A percentile compares a stretch with the other conserved stretches of the same genome.
Conservation (phyloP, 2,797 vertebrate species). For the Hypotaenidia okinawae region DNA sequence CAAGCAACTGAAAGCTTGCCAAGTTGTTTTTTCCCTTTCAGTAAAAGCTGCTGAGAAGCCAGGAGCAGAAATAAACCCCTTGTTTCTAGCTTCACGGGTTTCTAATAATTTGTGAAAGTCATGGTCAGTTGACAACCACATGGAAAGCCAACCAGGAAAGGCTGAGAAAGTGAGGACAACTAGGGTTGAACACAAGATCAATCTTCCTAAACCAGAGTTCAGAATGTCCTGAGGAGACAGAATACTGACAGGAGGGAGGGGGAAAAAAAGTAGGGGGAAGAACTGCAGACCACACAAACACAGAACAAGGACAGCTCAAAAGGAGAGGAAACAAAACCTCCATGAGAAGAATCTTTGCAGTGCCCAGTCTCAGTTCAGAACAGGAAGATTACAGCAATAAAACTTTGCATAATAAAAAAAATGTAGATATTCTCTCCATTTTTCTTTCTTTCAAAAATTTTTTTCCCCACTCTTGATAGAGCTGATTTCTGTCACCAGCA, state of each 20-base stretch:
- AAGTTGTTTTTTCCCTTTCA: neutral
- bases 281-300: neutral
- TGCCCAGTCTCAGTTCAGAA: neutral
- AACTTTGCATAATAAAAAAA: neutral
- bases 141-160: neutral
- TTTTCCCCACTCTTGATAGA: neutral
- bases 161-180: neutral
- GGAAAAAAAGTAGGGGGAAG: neutral
- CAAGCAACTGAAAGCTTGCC: neutral
- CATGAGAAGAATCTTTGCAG: neutral
- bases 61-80: conserved; percentile 1
- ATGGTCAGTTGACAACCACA: neutral
- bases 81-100: neutral
- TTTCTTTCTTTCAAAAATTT: too few species aligned
- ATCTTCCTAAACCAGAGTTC: neutral
- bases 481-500: neutral
- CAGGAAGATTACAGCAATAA: neutral
- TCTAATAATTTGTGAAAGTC: neutral
- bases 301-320: neutral
- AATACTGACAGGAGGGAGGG: neutral
- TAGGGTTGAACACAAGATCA: neutral
- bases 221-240: neutral
- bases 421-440: neutral
- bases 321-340: neutral
- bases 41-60: neutral